Evolutionary conservation across 1,140 invertebrate species (phyloP).

Genomic region (Hypothenemus hampei): DNA sequence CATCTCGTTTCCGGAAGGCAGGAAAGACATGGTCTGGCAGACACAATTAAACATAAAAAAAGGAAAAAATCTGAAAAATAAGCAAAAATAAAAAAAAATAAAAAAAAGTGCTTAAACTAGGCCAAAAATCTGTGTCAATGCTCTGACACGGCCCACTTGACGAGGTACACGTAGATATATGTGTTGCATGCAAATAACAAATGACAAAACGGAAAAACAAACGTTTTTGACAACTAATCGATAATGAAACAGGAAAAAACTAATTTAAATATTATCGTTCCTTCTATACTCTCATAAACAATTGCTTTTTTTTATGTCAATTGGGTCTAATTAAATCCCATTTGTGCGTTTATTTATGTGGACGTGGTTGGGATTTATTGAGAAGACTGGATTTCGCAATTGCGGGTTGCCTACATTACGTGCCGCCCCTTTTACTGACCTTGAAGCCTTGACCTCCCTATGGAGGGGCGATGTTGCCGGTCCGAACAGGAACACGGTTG

Average conservation of each 20-base stretch:
- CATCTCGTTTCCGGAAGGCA: slow-evolving; percentile 35
- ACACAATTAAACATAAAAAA: background rate
- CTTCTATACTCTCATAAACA: too few species aligned
- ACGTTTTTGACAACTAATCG: background rate
- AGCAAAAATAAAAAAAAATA: background rate
- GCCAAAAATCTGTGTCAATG: too few species aligned
- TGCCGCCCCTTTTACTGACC: slow-evolving; percentile 19
- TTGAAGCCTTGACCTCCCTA: slow-evolving; percentile 25
- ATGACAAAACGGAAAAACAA: background rate
- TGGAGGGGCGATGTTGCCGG: background rate
- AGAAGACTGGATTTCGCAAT: slow-evolving; percentile 3
- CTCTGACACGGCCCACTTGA: too few species aligned
- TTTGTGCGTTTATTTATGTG: background rate
- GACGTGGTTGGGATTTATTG: slow-evolving; percentile 1
- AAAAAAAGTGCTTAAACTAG: too few species aligned
- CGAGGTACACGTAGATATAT: background rate
- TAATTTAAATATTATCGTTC: too few species aligned
- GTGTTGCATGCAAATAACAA: background rate
- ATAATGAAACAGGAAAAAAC: background rate
- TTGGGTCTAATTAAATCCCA: background rate
- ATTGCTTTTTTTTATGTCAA: background rate
- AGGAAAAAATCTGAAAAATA: background rate
- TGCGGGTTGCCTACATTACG: slow-evolving; percentile 1
- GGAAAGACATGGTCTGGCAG: slow-evolving; percentile 33
- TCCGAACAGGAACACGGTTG: slow-evolving; percentile 4